These are phyloP conservation scores for Poicephalus gulielmi DNA, from an alignment of 2,113 vertebrate genomes.

Conservation along the genomic window DNA sequence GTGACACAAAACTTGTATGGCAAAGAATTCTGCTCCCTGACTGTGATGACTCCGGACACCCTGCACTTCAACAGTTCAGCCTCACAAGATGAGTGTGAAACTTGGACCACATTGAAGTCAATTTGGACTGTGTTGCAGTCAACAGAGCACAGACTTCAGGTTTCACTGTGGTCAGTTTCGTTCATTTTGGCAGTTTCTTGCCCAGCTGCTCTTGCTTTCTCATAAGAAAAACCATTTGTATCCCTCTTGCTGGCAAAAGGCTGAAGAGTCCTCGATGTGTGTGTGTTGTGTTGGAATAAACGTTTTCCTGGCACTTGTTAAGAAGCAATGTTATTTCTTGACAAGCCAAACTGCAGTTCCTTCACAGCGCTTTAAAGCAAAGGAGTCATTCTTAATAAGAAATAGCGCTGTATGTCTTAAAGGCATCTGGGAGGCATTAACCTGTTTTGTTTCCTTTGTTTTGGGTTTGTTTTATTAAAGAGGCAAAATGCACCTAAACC, in stretches of 20 bases:
- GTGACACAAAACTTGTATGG: neutral
- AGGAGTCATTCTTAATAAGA: neutral
- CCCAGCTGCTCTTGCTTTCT: neutral
- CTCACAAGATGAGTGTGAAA: neutral
- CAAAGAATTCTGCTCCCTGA: neutral
- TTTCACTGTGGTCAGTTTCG: neutral
- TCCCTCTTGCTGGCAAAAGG: neutral
- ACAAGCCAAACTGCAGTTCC: neutral
- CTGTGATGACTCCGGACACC: neutral
- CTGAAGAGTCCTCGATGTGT: neutral
- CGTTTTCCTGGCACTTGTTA: neutral
- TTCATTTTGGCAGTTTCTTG: neutral
- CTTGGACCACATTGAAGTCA: neutral
- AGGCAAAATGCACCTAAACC: neutral
- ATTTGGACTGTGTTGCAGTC: neutral
- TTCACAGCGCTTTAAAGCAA: neutral
- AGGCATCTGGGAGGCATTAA: neutral
- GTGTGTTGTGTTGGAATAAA: neutral
- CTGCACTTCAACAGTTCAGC: neutral
- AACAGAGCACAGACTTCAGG: neutral
- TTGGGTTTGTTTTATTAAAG: neutral
- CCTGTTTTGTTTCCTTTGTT: neutral
- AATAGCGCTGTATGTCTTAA: neutral
- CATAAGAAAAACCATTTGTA: accelerated
- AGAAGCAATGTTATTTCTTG: neutral